These are phyloP conservation scores for Calliopum simillimum DNA, from an alignment of 2,888 invertebrate genomes.

Conservation along the genomic window DNA sequence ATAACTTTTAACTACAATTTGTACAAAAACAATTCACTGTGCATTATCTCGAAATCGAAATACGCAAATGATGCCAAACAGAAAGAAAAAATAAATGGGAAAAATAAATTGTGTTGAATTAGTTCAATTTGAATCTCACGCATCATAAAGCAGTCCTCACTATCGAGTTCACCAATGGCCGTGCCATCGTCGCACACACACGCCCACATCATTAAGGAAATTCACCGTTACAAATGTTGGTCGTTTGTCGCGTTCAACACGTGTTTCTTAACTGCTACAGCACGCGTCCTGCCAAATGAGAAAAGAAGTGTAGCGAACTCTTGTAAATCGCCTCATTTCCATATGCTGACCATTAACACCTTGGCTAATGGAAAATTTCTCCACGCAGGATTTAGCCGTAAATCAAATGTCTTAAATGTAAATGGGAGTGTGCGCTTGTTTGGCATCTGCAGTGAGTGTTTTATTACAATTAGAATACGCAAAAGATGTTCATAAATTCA, in stretches of 20 bases:
- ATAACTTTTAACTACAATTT: too few relatives aligned
- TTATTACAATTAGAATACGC: too few relatives aligned
- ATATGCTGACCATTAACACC: constrained; percentile 48
- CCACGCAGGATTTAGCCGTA: constrained; percentile 2
- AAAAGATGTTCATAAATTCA: too few relatives aligned
- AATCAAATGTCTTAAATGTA: constrained; percentile 7
- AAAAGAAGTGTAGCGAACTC: constrained; percentile 1
- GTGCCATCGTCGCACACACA: constrained; percentile 41
- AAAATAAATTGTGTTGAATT: constrained; percentile 32
- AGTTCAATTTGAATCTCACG: constrained; percentile 46
- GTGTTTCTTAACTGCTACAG: constrained; percentile 38
- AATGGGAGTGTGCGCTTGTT: background rate
- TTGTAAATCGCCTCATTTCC: constrained; percentile 41
- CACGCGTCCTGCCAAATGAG: constrained; percentile 40
- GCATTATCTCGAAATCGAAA: constrained; percentile 13
- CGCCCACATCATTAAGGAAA: constrained; percentile 48
- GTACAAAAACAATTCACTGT: background rate
- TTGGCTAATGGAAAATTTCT: constrained; percentile 26
- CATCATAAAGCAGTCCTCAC: constrained; percentile 41
- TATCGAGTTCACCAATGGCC: constrained; percentile 32
- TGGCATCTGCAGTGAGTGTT: background rate
- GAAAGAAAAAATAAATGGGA: background rate
- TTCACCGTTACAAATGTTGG: constrained; percentile 47
- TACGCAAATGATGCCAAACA: constrained; percentile 26
- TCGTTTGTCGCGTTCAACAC: constrained; percentile 42